These are phyloP conservation scores for Poeciliopsis retropinna DNA, from an alignment of 2,113 vertebrate species.

Conservation along the genomic window DNA sequence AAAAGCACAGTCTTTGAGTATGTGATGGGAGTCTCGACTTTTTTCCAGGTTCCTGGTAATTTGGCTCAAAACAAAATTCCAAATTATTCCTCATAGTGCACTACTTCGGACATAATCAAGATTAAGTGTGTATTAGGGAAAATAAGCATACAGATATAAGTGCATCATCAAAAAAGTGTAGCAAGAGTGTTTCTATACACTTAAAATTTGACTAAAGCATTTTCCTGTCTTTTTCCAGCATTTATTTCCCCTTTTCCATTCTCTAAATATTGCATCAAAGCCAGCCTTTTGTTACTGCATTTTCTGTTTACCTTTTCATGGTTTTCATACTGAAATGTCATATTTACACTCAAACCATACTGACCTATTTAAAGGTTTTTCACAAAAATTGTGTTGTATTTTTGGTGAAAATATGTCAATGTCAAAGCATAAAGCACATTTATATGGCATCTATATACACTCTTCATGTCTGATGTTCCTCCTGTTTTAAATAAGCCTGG, in stretches of 20 bases:
- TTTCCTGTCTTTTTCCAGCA: not conserved
- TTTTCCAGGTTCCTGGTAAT: not conserved
- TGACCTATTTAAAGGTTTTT: too few relatives aligned
- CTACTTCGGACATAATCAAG: not conserved
- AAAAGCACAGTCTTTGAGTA: conserved; percentile 47
- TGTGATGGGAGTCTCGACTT: not conserved
- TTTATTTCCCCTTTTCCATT: not conserved
- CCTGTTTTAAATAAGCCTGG: not conserved
- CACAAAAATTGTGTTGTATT: too few relatives aligned
- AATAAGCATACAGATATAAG: not conserved
- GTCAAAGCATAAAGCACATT: not conserved
- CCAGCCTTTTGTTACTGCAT: not conserved
- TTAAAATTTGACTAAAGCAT: not conserved
- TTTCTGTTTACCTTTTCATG: not conserved
- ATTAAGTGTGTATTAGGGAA: not conserved
- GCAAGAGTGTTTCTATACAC: not conserved
- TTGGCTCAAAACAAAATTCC: not conserved
- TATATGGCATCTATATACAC: not conserved
- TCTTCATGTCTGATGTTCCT: not conserved
- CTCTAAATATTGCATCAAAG: not conserved
- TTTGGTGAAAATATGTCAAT: too few relatives aligned
- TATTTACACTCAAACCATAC: not conserved
- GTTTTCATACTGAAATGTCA: not conserved
- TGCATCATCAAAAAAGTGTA: not conserved
- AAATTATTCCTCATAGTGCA: too few relatives aligned